Conservation (phyloP, 2,797 vertebrate species). For the Neoniphon sammara region DNA sequence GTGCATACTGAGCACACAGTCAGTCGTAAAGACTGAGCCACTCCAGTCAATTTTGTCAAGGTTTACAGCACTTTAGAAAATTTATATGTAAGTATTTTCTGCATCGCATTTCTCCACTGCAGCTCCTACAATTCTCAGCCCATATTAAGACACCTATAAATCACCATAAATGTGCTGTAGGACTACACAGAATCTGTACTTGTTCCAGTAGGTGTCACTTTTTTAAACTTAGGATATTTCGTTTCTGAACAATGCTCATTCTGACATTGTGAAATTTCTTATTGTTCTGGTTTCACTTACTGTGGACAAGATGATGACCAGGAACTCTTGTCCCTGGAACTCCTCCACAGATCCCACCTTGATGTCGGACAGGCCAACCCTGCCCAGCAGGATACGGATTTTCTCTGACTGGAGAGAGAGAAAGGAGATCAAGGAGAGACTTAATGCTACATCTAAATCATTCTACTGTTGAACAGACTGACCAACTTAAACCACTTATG, state of each 20-base stretch:
- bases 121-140: too few species aligned
- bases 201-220: too few species aligned
- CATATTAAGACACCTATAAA: too few species aligned
- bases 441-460: not conserved
- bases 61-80: too few species aligned
- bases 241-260: not conserved
- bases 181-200: too few species aligned
- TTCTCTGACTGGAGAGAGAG: slow-evolving; percentile 88
- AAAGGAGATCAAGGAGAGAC: not conserved
- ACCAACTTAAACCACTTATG: not conserved
- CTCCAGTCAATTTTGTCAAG: too few species aligned
- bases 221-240: not conserved
- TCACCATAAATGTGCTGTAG: too few species aligned
- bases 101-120: too few species aligned
- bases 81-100: too few species aligned
- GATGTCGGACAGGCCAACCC: slow-evolving; percentile 87
- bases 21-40: too few species aligned
- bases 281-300: slow-evolving; percentile 76
- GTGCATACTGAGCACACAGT: not conserved
- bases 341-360: slow-evolving; percentile 98
- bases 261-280: not conserved
- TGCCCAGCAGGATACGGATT: slow-evolving; percentile 88
- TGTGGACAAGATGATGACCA: slow-evolving; percentile 90
- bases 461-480: not conserved
- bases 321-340: slow-evolving; percentile 95